Evolutionary conservation across 2,888 invertebrate species (phyloP).

Genomic region (Machimus atricapillus): DNA sequence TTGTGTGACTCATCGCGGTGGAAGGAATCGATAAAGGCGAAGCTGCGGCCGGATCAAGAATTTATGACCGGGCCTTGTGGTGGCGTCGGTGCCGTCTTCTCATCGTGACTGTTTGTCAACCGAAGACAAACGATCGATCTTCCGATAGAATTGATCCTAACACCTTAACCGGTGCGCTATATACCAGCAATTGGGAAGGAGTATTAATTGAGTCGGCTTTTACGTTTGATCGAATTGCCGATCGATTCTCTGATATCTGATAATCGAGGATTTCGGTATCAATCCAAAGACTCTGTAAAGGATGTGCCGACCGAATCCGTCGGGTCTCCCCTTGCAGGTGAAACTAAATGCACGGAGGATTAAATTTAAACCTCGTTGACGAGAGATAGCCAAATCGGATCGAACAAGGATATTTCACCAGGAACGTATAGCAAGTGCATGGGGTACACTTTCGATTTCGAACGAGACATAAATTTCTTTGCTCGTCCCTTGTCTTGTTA

Average conservation of each 20-base stretch:
- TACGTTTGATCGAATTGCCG: slow-evolving; percentile 48
- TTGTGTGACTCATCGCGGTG: slow-evolving; percentile 17
- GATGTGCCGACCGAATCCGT: slow-evolving; percentile 12
- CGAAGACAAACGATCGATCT: slow-evolving; percentile 42
- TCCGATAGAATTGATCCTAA: slow-evolving; percentile 32
- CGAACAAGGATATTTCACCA: neutral
- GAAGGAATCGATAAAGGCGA: slow-evolving; percentile 34
- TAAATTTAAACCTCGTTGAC: neutral
- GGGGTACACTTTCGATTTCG: neutral
- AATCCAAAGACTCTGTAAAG: neutral
- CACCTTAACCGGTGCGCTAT: slow-evolving; percentile 17
- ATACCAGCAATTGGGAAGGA: slow-evolving; percentile 42
- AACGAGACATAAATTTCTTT: slow-evolving; percentile 5
- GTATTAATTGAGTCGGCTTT: slow-evolving; percentile 50
- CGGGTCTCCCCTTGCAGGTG: neutral
- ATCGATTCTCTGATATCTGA: slow-evolving; percentile 8
- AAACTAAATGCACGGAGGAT: neutral
- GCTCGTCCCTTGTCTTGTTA: slow-evolving; percentile 14
- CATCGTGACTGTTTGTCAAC: slow-evolving; percentile 42
- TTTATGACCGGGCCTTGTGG: slow-evolving; percentile 20
- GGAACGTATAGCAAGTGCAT: neutral
- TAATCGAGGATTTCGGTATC: neutral
- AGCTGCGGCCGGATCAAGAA: neutral
- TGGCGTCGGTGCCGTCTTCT: slow-evolving; percentile 37
- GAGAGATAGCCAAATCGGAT: slow-evolving; percentile 6